Conservation (phyloP, 2,113 vertebrate species). For the Pterophyllum scalare region DNA sequence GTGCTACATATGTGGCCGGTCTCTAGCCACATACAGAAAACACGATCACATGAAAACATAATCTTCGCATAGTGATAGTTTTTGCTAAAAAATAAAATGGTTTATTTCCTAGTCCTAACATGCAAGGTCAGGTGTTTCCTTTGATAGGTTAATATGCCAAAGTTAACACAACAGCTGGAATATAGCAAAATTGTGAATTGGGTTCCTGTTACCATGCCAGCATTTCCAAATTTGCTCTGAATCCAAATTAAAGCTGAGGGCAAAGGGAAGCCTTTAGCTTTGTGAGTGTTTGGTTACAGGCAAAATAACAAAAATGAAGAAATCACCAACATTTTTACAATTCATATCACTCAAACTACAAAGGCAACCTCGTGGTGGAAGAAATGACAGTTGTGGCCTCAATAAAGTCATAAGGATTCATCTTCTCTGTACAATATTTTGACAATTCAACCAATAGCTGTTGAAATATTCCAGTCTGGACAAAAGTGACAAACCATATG, state of each 20-base stretch:
- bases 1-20: too few species aligned
- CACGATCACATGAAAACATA: too few species aligned
- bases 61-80: not conserved
- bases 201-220: not conserved
- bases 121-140: not conserved
- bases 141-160: not conserved
- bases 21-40: too few species aligned
- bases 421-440: not conserved
- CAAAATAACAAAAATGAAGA: not conserved
- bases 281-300: not conserved
- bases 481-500: constrained; percentile 4
- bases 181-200: not conserved
- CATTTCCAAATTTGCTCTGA: too few species aligned
- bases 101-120: too few species aligned
- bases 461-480: not conserved
- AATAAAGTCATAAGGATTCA: not conserved
- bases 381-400: not conserved
- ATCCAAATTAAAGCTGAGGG: not conserved
- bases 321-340: too few species aligned
- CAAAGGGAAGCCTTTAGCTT: not conserved
- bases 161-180: not conserved
- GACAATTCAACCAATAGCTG: not conserved
- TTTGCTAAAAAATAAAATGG: not conserved
- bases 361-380: not conserved
- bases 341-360: not conserved